Percentiles rank a stretch among this genome's conserved stretches.
Conservation (phyloP, 1,140 invertebrate genomes). For the Antheraea pernyi region DNA sequence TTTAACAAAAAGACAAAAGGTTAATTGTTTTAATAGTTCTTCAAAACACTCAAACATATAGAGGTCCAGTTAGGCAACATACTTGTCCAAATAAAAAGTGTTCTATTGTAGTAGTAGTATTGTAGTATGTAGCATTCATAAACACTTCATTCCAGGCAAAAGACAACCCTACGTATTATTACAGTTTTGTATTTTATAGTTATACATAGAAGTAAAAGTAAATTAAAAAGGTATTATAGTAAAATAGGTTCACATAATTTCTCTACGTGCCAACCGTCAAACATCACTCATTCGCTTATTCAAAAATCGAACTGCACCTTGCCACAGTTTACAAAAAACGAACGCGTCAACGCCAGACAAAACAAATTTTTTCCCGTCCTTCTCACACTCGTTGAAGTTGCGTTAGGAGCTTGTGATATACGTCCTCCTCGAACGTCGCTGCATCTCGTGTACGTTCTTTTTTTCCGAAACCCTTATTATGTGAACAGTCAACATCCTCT, state of each 20-base stretch:
- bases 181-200: too few species aligned
- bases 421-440: slow-evolving; percentile 44
- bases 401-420: slow-evolving; percentile 25
- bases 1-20: too few species aligned
- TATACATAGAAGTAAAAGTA: too few species aligned
- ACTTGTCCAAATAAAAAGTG: too few species aligned
- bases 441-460: slow-evolving; percentile 53
- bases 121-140: too few species aligned
- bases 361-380: slow-evolving; percentile 44
- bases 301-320: slow-evolving; percentile 4
- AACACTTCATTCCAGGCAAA: too few species aligned
- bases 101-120: too few species aligned
- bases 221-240: background rate
- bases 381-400: slow-evolving; percentile 31
- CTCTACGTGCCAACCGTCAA: background rate
- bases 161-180: too few species aligned
- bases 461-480: slow-evolving; percentile 48
- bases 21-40: too few species aligned
- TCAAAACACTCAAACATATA: too few species aligned
- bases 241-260: background rate
- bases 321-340: slow-evolving; percentile 39
- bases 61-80: too few species aligned
- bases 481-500: slow-evolving; percentile 2
- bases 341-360: slow-evolving; percentile 49
- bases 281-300: slow-evolving; percentile 3